phyloP scores from a whole-genome alignment of 2,113 vertebrate species.

The Triplophysa rosa region DNA sequence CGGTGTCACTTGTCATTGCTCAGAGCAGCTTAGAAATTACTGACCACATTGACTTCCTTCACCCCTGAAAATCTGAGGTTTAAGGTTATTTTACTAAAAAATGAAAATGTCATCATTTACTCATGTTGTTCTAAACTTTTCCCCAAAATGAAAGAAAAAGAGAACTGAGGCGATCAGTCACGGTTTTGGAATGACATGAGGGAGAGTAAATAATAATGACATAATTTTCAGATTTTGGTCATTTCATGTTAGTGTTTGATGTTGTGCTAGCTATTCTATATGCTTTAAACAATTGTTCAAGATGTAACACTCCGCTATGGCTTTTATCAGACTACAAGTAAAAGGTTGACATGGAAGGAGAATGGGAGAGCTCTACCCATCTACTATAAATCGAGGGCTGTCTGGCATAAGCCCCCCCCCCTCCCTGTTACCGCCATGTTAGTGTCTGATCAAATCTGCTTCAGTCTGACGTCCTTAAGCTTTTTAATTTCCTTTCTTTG shows the following conservation, averaged over 20 bases:
- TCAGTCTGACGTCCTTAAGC: slow-evolving; percentile 36
- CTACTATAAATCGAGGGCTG: slow-evolving; percentile 50
- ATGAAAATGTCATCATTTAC: too few relatives aligned
- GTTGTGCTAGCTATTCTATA: background rate
- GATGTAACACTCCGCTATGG: slow-evolving; percentile 14
- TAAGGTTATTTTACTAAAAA: too few relatives aligned
- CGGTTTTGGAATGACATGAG: too few relatives aligned
- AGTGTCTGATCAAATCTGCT: slow-evolving; percentile 41
- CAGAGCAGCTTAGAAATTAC: too few relatives aligned
- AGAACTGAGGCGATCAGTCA: too few relatives aligned
- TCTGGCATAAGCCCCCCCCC: slow-evolving; percentile 8
- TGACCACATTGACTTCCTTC: too few relatives aligned
- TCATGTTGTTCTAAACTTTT: too few relatives aligned
- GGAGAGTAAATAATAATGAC: too few relatives aligned
- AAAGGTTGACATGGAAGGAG: slow-evolving; percentile 45
- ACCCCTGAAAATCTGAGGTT: too few relatives aligned
- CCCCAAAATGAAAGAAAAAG: too few relatives aligned
- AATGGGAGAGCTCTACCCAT: slow-evolving; percentile 38
- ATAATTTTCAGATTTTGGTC: too few relatives aligned
- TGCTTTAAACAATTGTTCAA: slow-evolving; percentile 4
- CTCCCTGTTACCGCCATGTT: slow-evolving; percentile 1
- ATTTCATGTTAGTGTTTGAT: too few relatives aligned
- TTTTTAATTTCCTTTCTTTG: slow-evolving; percentile 48
- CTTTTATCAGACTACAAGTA: slow-evolving; percentile 42
- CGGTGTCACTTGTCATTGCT: background rate